phyloP scores from a whole-genome alignment of 2,797 vertebrate genomes.

The Arctocebus calabarensis region DNA sequence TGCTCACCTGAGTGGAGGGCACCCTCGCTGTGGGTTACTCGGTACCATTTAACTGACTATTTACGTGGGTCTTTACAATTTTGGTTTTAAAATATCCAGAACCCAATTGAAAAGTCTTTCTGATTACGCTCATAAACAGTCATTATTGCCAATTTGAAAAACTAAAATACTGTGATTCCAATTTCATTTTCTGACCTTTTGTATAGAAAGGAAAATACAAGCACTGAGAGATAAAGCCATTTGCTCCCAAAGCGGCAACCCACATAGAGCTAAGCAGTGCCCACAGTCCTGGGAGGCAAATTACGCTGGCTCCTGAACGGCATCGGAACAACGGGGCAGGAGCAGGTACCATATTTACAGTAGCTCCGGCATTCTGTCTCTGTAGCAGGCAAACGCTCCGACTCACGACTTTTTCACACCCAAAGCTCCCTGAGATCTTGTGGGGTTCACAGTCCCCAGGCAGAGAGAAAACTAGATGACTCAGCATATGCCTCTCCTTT shows the following conservation, averaged over 20 bases:
- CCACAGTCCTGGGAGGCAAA: not conserved
- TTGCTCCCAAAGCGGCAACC: not conserved
- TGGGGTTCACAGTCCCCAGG: not conserved
- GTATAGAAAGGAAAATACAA: conserved; percentile 33
- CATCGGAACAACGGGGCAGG: not conserved
- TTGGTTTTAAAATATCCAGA: conserved; percentile 49
- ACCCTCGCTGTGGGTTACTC: not conserved
- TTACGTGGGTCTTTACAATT: not conserved
- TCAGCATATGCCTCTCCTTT: not conserved
- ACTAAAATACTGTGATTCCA: not conserved
- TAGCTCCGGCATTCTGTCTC: not conserved
- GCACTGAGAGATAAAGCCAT: not conserved
- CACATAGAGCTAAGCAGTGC: not conserved
- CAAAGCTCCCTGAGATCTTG: not conserved
- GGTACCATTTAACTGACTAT: not conserved
- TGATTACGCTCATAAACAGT: not conserved
- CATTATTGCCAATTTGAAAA: not conserved
- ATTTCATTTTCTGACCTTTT: conserved; percentile 24
- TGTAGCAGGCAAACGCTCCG: not conserved
- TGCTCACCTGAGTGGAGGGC: not conserved
- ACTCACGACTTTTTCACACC: not conserved
- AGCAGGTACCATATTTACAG: not conserved
- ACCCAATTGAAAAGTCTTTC: not conserved
- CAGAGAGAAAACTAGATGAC: conserved; percentile 31
- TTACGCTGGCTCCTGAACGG: conserved; percentile 39